Evolutionary conservation across 2,797 vertebrate species (phyloP).

Genomic region (Sebastes itinus): DNA sequence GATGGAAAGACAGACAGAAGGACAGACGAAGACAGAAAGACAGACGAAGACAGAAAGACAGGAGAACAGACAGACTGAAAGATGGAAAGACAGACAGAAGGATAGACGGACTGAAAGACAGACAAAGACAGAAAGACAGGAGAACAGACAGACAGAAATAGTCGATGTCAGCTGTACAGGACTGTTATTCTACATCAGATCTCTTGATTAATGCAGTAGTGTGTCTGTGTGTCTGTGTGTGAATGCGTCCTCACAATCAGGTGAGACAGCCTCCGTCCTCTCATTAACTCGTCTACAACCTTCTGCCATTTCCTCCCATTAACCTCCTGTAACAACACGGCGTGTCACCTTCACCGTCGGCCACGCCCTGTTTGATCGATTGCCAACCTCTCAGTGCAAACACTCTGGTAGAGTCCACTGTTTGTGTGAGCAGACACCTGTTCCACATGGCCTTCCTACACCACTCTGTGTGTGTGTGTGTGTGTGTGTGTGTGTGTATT

Average conservation of each 20-base stretch:
- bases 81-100: no score
- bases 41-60: no score
- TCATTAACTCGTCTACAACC: constrained; percentile 50
- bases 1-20: no score
- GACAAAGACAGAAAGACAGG: no score
- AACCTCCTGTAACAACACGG: constrained; percentile 25
- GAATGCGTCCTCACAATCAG: constrained; percentile 25
- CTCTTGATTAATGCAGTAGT: no score
- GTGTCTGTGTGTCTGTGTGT: not conserved
- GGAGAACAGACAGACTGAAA: no score
- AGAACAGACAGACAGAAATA: no score
- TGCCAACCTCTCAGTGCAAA: constrained; percentile 48
- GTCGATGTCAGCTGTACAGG: no score
- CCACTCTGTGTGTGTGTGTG: not conserved
- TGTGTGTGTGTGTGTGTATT: not conserved
- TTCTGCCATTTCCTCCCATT: constrained; percentile 62
- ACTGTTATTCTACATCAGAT: no score
- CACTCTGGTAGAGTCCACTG: constrained; percentile 25
- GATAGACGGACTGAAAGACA: no score
- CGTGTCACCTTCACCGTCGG: not conserved
- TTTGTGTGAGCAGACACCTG: constrained; percentile 51
- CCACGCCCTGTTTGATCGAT: constrained; percentile 59
- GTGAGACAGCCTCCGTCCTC: constrained; percentile 17
- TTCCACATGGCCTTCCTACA: not conserved
- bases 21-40: no score